Evolutionary conservation across 2,797 vertebrate genomes (phyloP).

Genomic region (Alauda arvensis): DNA sequence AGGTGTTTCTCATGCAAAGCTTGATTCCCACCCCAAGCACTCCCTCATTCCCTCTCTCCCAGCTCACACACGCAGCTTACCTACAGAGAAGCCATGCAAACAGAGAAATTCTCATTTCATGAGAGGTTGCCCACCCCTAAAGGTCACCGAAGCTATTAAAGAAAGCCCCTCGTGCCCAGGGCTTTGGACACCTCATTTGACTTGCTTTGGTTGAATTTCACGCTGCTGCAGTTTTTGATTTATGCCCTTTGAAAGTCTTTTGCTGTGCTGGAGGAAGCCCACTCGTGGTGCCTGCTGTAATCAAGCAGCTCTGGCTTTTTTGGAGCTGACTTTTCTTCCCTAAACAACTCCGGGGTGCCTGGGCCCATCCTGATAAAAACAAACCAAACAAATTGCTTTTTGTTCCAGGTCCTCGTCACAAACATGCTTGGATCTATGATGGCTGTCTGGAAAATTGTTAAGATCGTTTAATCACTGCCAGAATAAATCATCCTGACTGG

Average conservation of each 20-base stretch:
- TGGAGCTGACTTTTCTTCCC: constrained; percentile 1
- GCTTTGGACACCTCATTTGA: constrained; percentile 40
- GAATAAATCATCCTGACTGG: constrained; percentile 16
- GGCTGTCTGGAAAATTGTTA: constrained; percentile 10
- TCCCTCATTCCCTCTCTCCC: not conserved
- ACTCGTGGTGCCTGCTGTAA: not conserved
- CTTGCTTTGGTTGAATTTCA: constrained; percentile 45
- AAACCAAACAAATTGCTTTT: constrained; percentile 38
- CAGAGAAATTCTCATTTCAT: constrained; percentile 4
- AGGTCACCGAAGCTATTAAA: constrained; percentile 36
- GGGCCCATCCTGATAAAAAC: constrained; percentile 13
- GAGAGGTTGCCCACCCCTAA: not conserved
- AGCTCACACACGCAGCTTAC: not conserved
- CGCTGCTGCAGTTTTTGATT: constrained; percentile 31
- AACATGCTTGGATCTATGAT: not conserved
- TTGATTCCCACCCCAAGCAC: not conserved
- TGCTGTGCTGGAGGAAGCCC: not conserved
- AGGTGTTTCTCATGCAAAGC: not conserved
- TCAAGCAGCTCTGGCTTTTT: not conserved
- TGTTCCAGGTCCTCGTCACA: not conserved
- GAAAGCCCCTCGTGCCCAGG: not conserved
- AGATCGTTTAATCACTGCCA: constrained; percentile 36
- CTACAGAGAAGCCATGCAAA: not conserved
- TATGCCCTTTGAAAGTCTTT: constrained; percentile 19
- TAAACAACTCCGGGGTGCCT: constrained; percentile 9